These are phyloP conservation scores for Halcyon senegalensis DNA, from an alignment of 2,113 vertebrate genomes.

Conservation along the genomic window DNA sequence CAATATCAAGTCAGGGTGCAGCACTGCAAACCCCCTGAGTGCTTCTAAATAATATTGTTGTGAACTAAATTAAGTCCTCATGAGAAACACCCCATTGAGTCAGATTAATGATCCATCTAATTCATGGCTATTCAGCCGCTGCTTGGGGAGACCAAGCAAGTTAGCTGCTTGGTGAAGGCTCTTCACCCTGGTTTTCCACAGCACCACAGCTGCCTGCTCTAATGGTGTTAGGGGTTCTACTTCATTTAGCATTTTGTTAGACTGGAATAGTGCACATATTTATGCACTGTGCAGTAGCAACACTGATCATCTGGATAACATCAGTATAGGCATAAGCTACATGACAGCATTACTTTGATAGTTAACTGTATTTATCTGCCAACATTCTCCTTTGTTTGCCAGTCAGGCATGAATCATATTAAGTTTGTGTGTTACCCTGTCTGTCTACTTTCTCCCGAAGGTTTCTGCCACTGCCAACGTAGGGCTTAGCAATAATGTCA, in stretches of 20 bases:
- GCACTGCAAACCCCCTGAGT: neutral
- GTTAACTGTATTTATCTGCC: neutral
- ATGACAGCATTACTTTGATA: neutral
- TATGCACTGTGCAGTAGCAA: neutral
- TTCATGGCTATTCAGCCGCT: neutral
- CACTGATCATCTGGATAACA: neutral
- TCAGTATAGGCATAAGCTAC: neutral
- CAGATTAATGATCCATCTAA: slow-evolving; percentile 26
- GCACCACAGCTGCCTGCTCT: neutral
- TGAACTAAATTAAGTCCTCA: neutral
- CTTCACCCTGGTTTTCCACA: neutral
- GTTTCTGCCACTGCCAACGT: neutral
- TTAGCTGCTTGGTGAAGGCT: neutral
- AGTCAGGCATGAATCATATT: neutral
- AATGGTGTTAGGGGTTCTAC: neutral
- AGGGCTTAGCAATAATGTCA: neutral
- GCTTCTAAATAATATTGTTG: neutral
- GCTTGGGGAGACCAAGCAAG: neutral
- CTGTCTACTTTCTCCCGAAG: neutral
- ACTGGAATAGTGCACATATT: neutral
- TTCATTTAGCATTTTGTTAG: neutral
- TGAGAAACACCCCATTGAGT: neutral
- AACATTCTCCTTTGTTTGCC: neutral
- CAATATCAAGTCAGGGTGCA: neutral
- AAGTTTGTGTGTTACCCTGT: neutral